Evolutionary conservation across 92 coral and sea anemone species (phyloP), one percentile per base, ranked within the genome.

Genomic region (Siderastrea radians): DNA sequence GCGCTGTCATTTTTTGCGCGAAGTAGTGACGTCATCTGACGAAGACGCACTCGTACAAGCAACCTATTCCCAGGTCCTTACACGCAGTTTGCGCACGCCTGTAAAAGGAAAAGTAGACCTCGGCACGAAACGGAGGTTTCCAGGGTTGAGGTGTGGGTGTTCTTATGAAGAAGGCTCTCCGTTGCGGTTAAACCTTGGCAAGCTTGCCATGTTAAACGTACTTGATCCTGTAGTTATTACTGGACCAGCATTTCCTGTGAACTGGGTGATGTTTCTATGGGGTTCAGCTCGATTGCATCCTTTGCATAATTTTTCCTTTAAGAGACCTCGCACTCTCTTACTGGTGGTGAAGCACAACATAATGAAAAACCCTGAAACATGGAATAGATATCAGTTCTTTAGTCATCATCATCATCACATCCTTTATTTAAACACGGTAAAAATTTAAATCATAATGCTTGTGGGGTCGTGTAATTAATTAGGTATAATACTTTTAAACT

Each of bases 331-430:
- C 26, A 74, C 87, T 74, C 16, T 84, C 53, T 74, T 84, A 8
- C 63, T 73, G 8, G 81, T 73, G n/a, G 71, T 84, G 72, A 84
- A 84, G 64, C 80, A 84, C 61, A 74, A 49, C 62, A 46, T 75
- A 8, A 84, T 84, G 52, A 84, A 73, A 45, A 84, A 73, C 63
- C 87, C 87, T 84, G 54, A 84, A 8, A 17, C 0, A 51, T 57
- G 5, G 16, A 55, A 51, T 1, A 1, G 10, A 17, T 62, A 62
- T 65, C 72, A 48, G 47, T 50, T 49, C 6, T 7, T 7, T 60
- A 7, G 1, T 54, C 38, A 26, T 26, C 38, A 26, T 26, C 38
- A 26, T 26, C 38, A 26, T 26, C 38, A 26, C 38, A 26, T 26
- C 38, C 38, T 26, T 26, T 26, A 26, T 26, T 26, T 26, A 26